Base-by-base conservation (phyloP, 2,113 vertebrate genomes). In the Oceanites oceanicus region DNA sequence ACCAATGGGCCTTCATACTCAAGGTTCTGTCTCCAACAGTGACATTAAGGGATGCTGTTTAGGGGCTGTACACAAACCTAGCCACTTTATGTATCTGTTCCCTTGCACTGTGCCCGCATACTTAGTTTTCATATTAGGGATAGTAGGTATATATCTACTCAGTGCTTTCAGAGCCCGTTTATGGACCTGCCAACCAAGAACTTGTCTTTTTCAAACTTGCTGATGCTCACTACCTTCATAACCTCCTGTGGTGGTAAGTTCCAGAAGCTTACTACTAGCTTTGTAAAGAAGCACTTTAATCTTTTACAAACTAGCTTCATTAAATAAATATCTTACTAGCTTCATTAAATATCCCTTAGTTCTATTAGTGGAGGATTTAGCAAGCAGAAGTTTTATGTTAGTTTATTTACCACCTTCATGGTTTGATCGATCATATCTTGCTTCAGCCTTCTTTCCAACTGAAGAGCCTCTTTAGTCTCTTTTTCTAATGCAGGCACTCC, bases 371-470 rank as follows among this genome's bases (percentile, higher is more conserved):
- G 58, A 58, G n/a, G 63, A 70, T 88, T 84, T 74, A 62, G 32
- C 68, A 96, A 91, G 59, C 63, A 74, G 50, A 82, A 78, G 25
- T 44, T 94, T 73, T 84, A 45, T 0, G 0, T 84, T 73, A 67
- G 15, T 74, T 91, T 91, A 52, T 88, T 82, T 88, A 73, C 45
- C 18, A 63, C 52, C 52, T 50, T 88, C 23, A 25, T 67, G 12
- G 25, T 80, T 88, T 84, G 45, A 72, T 72, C 56, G 49, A 86
- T 83, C 13, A 4, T 65, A 36, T 40, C 70, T 87, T 90, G 38
- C 58, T 92, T 92, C 79, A 83, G 58, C 78, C 36, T 90, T 86
- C 49, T 86, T 55, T 76, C 56, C 63, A 88, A n/a, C 53, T 86
- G 21, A 82, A 90, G 40, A 82, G 44, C 45, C n/a, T 38, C 67